These are phyloP conservation scores for Meles meles DNA, from an alignment of 2,113 vertebrate species.

Conservation along the genomic window DNA sequence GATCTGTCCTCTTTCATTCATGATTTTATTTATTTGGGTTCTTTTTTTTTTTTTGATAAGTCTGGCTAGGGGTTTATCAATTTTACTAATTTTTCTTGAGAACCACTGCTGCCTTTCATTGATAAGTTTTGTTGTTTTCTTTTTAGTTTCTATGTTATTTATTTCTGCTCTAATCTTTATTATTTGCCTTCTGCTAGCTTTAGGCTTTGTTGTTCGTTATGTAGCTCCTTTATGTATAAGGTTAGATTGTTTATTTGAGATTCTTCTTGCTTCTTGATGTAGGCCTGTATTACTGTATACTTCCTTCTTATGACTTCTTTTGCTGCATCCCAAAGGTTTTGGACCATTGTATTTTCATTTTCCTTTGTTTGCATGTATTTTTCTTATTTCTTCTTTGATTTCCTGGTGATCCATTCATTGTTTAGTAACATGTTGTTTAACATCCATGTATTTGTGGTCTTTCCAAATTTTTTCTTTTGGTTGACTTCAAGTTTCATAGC, in stretches of 20 bases:
- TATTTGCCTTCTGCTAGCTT: not conserved
- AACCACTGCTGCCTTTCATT: not conserved
- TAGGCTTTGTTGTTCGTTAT: not conserved
- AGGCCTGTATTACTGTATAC: not conserved
- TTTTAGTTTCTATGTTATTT: not conserved
- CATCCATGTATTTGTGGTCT: not conserved
- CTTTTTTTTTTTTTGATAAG: not conserved
- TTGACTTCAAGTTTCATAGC: not conserved
- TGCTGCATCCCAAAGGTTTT: not conserved
- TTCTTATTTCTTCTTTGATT: not conserved
- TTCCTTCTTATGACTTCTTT: not conserved
- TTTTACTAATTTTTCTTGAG: not conserved
- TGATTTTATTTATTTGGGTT: not conserved
- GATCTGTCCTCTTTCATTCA: not conserved
- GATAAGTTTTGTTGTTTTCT: not conserved
- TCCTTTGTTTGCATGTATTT: not conserved
- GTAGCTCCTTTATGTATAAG: not conserved
- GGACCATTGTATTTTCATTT: not conserved
- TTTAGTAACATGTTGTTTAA: not conserved
- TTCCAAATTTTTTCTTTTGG: not conserved
- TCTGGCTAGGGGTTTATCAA: not conserved
- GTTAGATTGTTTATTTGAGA: not conserved
- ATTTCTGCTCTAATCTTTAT: not conserved
- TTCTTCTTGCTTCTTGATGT: not conserved
- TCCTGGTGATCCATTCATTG: not conserved